phyloP scores from a whole-genome alignment of 1,140 invertebrate genomes.

The Drosophila eugracilis region DNA sequence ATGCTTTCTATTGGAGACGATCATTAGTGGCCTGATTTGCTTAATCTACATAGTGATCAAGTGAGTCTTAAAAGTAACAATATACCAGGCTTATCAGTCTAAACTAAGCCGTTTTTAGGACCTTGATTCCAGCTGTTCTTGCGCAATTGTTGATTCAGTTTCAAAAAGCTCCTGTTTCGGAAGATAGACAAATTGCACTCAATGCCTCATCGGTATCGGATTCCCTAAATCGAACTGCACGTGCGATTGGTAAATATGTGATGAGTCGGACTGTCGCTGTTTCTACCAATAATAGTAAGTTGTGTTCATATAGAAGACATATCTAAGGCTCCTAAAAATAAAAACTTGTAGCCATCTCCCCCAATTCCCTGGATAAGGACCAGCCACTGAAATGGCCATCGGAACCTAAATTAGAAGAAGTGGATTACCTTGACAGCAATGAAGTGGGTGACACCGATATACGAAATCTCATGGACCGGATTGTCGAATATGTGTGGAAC shows the following conservation, averaged over 20 bases:
- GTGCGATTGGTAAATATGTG: conserved; percentile 30
- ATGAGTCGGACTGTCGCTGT: conserved; percentile 12
- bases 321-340: not conserved
- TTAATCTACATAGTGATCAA: conserved; percentile 85
- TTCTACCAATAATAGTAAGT: conserved; percentile 16
- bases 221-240: conserved; percentile 52
- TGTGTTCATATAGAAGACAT: not conserved
- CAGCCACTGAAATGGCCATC: conserved; percentile 39
- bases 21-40: conserved; percentile 84
- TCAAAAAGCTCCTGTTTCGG: conserved; percentile 33
- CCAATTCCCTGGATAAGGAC: conserved; percentile 38
- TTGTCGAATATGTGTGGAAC: conserved; percentile 50
- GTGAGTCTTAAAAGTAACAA: conserved; percentile 66
- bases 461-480: conserved; percentile 16
- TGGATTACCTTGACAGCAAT: conserved; percentile 21
- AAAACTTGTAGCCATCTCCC: conserved; percentile 24
- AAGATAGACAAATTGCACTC: not conserved
- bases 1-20: conserved; percentile 84
- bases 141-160: conserved; percentile 84
- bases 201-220: conserved; percentile 2
- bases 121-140: conserved; percentile 85
- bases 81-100: not conserved
- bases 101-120: conserved; percentile 53
- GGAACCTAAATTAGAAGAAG: not conserved
- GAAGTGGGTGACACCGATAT: not conserved